These are phyloP conservation scores for Rhadina sibilatrix DNA, from an alignment of 2,113 vertebrate species.

Conservation along the genomic window DNA sequence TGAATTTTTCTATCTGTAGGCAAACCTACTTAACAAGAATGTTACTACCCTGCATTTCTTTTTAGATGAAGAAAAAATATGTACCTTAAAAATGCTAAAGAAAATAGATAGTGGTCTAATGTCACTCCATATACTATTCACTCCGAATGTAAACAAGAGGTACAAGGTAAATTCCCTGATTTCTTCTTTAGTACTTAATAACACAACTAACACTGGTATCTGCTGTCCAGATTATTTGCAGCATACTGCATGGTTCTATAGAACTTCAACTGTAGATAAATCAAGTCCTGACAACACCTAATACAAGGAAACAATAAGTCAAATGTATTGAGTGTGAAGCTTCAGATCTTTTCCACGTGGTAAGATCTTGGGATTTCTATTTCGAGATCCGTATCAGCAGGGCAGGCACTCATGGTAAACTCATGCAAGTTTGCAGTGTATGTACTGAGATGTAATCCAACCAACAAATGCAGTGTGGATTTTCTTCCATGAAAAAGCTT, in stretches of 20 bases:
- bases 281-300: conserved; percentile 25
- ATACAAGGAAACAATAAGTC: background rate
- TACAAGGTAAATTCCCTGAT: conserved; percentile 62
- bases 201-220: conserved; percentile 34
- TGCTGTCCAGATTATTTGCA: conserved; percentile 32
- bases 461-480: conserved; percentile 18
- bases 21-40: conserved; percentile 32
- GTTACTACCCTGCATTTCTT: conserved; percentile 40
- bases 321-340: conserved; percentile 39
- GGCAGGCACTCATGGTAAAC: conserved; percentile 71
- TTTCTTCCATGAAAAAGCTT: conserved; percentile 67
- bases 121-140: conserved; percentile 45
- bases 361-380: conserved; percentile 21
- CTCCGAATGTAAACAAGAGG: conserved; percentile 74
- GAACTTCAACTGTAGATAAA: conserved; percentile 20
- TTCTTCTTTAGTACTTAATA: conserved; percentile 50
- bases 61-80: conserved; percentile 52
- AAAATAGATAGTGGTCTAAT: conserved; percentile 58
- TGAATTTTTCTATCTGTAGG: conserved; percentile 17
- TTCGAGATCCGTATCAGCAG: conserved; percentile 37
- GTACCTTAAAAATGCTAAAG: conserved; percentile 39
- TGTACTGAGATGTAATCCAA: conserved; percentile 35
- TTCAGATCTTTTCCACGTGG: conserved; percentile 8
- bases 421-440: conserved; percentile 58
- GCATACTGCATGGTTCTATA: conserved; percentile 15